Evolutionary conservation across 2,113 vertebrate genomes (phyloP), one percentile per base, ranked within the genome.

Genomic region (Leptobrachium leishanense): DNA sequence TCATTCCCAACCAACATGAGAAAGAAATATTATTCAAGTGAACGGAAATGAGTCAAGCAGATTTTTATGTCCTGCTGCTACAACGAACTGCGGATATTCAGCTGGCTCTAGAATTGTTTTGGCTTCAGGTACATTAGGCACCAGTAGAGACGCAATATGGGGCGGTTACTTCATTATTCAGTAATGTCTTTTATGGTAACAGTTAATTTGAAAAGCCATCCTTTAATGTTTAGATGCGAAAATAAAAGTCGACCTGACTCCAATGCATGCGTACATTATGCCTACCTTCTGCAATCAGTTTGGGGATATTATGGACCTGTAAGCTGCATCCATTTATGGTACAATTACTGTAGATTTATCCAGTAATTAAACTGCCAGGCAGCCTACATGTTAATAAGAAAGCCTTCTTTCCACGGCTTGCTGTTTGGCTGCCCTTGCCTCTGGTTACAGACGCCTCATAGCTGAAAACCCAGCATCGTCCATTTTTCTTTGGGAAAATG

Each of bases 361-460:
- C 76, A 63, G 66, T 42, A 63, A 70, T 70, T n/a, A 65, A 68
- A 65, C 54, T 57, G 5, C 46, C 46, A 39, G 75, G 40, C 53
- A 39, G 66, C 11, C 65, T 76, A 40, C 42, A 53, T 43, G 75
- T 59, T 69, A 76, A 76, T 76, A 68, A 65, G 65, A 57, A 15
- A 44, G 50, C 53, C 8, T 70, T 70, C 68, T 64, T 64, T 76
- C 68, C 55, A 43, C 67, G 43, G 53, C 66, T 65, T 68, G 55
- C 68, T 6, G 76, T 43, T 77, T 63, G 53, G 67, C 42, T 77
- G 76, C 42, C 76, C 76, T 77, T 77, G 67, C 76, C 65, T 50
- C 76, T 9, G 67, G 67, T 77, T 63, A 77, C 68, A 70, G 67
- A 63, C 41, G 76, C 42, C 76, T 46, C 75, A 68, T 54, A 68